Evolutionary conservation across 2,888 invertebrate genomes (phyloP).

Genomic region (Sarcophaga caerulescens): DNA sequence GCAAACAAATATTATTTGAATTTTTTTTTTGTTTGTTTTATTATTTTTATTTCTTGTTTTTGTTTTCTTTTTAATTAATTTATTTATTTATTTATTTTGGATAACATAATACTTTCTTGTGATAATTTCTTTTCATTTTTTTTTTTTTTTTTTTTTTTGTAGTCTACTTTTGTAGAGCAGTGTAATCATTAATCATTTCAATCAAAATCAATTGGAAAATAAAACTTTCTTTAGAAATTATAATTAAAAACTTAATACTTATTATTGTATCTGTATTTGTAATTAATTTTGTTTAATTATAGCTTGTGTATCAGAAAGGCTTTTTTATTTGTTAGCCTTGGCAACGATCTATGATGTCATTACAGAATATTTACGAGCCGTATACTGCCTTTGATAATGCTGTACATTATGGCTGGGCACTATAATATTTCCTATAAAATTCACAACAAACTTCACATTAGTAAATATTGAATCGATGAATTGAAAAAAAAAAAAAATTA

Average conservation of each 20-base stretch:
- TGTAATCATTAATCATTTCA: conserved; percentile 8
- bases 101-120: conserved; percentile 67
- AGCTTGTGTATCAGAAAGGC: too few relatives aligned
- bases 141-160: not conserved
- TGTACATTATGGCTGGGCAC: conserved; percentile 78
- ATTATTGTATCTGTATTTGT: conserved; percentile 64
- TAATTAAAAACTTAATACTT: conserved; percentile 39
- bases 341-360: conserved; percentile 73
- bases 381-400: conserved; percentile 81
- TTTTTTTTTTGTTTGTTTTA: not conserved
- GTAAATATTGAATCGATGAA: conserved; percentile 17
- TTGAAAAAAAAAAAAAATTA: conserved; percentile 52
- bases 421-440: conserved; percentile 67
- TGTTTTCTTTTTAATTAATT: too few relatives aligned
- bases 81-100: conserved; percentile 45
- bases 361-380: conserved; percentile 80
- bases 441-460: conserved; percentile 61
- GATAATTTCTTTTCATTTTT: not conserved
- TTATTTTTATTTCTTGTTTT: not conserved
- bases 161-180: conserved; percentile 17
- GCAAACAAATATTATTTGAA: not conserved
- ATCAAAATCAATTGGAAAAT: conserved; percentile 39
- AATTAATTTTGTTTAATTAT: conserved; percentile 50
- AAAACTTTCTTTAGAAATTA: conserved; percentile 40
- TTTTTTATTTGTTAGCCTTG: not conserved